Conservation (phyloP, 2,797 vertebrate genomes). For the Cyclura pinguis region DNA sequence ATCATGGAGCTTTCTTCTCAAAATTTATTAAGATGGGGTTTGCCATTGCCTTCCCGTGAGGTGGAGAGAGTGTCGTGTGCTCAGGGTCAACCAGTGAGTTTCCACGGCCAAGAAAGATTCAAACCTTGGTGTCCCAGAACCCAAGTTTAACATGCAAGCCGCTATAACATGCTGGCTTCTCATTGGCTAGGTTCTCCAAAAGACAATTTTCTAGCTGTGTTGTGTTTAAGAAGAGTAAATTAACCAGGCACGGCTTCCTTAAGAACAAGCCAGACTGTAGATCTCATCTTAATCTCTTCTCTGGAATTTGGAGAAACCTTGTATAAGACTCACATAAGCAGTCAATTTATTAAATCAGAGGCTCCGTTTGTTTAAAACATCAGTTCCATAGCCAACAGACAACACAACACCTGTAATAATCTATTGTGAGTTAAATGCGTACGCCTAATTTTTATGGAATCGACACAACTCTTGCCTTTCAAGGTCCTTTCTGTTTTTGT, state of each 20-base stretch:
- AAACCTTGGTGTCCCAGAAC: no score
- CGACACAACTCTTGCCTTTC: neutral
- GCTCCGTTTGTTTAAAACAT: neutral
- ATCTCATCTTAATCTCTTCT: neutral
- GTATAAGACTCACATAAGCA: neutral
- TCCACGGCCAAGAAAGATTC: no score
- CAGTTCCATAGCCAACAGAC: neutral
- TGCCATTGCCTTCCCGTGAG: no score
- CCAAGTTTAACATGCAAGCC: no score
- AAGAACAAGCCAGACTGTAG: neutral
- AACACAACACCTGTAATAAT: neutral
- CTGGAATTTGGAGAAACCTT: neutral
- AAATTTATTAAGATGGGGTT: no score
- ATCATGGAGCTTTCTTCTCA: no score
- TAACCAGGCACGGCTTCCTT: no score
- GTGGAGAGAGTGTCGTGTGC: no score
- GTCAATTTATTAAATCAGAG: neutral
- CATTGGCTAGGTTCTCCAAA: neutral
- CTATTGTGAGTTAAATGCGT: neutral
- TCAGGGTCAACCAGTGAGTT: no score
- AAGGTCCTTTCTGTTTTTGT: neutral
- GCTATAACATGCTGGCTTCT: no score
- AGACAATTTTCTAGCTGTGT: neutral
- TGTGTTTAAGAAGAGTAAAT: neutral
- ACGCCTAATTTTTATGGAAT: neutral